A percentile compares a stretch with the other conserved stretches of the same genome.
phyloP scores from a whole-genome alignment of 2,113 vertebrate species.

The Aegithalos caudatus region DNA sequence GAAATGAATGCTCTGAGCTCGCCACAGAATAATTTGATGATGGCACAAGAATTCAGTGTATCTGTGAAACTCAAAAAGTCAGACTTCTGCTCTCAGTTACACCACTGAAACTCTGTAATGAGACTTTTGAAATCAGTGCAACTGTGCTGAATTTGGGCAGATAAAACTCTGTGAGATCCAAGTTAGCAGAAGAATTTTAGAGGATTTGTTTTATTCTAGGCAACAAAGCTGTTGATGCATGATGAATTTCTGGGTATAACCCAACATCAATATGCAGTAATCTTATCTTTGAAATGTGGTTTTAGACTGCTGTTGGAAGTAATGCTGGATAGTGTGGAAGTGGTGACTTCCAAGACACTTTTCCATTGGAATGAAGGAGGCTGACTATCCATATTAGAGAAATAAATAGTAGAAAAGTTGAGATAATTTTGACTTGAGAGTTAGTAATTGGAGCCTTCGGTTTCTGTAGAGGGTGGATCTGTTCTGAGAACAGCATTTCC shows the following conservation, averaged over 20 bases:
- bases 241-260: not conserved
- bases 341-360: not conserved
- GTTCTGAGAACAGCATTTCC: not conserved
- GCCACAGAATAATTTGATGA: not conserved
- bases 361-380: not conserved
- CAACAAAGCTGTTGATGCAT: not conserved
- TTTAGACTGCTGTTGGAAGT: not conserved
- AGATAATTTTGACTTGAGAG: not conserved
- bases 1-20: not conserved
- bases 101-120: not conserved
- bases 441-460: not conserved
- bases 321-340: not conserved
- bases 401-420: not conserved
- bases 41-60: not conserved
- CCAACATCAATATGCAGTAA: not conserved
- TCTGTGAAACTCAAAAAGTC: not conserved
- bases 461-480: not conserved
- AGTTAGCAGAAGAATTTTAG: not conserved
- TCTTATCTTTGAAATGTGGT: not conserved
- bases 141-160: not conserved
- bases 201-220: not conserved
- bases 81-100: constrained; percentile 32
- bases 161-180: not conserved
- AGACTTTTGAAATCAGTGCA: not conserved
- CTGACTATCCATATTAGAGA: not conserved